phyloP scores from a whole-genome alignment of 2,113 vertebrate genomes.

The Neogobius melanostomus region DNA sequence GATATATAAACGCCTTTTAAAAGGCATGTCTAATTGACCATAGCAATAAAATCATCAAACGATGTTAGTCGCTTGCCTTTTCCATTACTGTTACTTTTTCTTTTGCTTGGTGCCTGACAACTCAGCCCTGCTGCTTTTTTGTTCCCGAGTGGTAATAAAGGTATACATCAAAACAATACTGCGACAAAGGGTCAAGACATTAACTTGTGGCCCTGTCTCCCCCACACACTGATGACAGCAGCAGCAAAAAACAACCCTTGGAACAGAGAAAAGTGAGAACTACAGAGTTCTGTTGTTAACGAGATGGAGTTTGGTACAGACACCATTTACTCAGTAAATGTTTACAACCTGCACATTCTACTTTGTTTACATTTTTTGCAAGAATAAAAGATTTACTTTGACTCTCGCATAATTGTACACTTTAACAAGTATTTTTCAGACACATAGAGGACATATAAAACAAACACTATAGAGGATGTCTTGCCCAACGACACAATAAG shows the following conservation, averaged over 20 bases:
- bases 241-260: slow-evolving; percentile 17
- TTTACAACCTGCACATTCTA: no score
- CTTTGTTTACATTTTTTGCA: no score
- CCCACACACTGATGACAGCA: neutral
- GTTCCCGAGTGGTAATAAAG: neutral
- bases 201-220: slow-evolving; percentile 1
- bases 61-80: neutral
- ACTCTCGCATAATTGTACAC: no score
- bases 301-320: neutral
- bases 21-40: neutral
- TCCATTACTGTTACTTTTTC: neutral
- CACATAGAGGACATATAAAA: no score
- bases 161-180: slow-evolving; percentile 9
- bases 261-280: slow-evolving; percentile 4
- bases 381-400: no score
- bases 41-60: neutral
- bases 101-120: slow-evolving; percentile 6
- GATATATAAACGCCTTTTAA: neutral
- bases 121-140: neutral
- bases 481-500: neutral
- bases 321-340: no score
- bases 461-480: neutral
- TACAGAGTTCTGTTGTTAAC: slow-evolving; percentile 6
- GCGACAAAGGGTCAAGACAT: slow-evolving; percentile 19
- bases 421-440: no score